Conservation (phyloP, 2,797 vertebrate genomes). For the Liparis tanakae region DNA sequence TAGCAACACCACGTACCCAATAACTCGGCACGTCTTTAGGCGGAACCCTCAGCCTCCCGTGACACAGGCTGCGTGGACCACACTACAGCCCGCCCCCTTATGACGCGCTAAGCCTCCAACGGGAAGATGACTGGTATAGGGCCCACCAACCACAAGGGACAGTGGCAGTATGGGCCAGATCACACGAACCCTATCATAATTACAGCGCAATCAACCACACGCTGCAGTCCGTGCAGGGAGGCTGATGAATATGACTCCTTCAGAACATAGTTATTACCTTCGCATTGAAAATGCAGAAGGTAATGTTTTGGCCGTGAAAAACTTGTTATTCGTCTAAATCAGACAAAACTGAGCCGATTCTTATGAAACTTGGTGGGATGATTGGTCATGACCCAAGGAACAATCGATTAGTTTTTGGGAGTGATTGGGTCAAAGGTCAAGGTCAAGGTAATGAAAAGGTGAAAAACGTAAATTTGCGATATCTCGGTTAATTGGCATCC, state of each 20-base stretch:
- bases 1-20: constrained; percentile 83
- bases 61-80: constrained; percentile 62
- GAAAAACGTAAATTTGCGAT: no score
- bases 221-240: background rate
- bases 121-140: constrained; percentile 31
- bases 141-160: constrained; percentile 29
- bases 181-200: constrained; percentile 23
- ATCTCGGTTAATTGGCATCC: no score
- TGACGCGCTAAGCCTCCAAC: constrained; percentile 60
- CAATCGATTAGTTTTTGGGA: no score
- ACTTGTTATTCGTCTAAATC: no score
- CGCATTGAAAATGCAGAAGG: no score
- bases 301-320: no score
- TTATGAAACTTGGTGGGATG: no score
- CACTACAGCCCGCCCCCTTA: constrained; percentile 59
- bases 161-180: constrained; percentile 25
- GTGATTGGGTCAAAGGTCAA: no score
- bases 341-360: no score
- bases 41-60: constrained; percentile 63
- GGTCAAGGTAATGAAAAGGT: no score
- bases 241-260: background rate
- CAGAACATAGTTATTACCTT: no score
- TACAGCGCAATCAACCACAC: background rate
- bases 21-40: constrained; percentile 72
- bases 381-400: no score